Conservation (phyloP, 1,140 invertebrate species). For the Antheraea pernyi region DNA sequence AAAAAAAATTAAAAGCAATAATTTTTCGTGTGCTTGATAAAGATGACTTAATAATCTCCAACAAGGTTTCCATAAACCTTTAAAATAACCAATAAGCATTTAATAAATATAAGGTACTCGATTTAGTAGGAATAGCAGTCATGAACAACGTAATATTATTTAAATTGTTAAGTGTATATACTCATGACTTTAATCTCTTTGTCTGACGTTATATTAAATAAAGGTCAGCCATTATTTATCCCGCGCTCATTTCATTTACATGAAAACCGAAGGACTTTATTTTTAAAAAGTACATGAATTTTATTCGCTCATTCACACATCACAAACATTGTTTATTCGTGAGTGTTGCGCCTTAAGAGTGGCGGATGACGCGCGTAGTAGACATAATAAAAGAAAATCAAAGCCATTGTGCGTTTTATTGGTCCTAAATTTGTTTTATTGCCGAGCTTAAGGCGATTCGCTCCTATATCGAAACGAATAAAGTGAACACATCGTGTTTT, state of each 20-base stretch:
- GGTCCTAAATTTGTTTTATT: constrained; percentile 51
- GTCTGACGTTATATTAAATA: too few species aligned
- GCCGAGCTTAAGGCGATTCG: constrained; percentile 20
- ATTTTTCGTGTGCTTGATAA: too few species aligned
- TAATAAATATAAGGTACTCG: too few species aligned
- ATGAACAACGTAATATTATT: too few species aligned
- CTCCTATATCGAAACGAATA: constrained; percentile 13
- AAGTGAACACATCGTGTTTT: constrained; percentile 11
- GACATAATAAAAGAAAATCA: constrained; percentile 56
- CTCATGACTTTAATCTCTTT: too few species aligned
- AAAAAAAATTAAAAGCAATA: too few species aligned
- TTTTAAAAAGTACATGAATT: neutral
- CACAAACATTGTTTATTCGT: neutral
- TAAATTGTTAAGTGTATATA: too few species aligned
- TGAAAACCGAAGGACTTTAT: neutral
- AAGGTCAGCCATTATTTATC: neutral
- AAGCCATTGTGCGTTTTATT: constrained; percentile 52
- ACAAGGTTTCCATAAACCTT: too few species aligned
- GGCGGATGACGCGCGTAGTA: constrained; percentile 39
- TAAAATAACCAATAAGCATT: too few species aligned
- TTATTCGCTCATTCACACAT: neutral
- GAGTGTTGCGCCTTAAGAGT: constrained; percentile 14
- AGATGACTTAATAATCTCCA: too few species aligned
- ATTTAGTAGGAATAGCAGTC: too few species aligned
- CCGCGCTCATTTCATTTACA: neutral